Evolutionary conservation across 2,888 invertebrate genomes (phyloP).

Genomic region (Resseliella maxima): DNA sequence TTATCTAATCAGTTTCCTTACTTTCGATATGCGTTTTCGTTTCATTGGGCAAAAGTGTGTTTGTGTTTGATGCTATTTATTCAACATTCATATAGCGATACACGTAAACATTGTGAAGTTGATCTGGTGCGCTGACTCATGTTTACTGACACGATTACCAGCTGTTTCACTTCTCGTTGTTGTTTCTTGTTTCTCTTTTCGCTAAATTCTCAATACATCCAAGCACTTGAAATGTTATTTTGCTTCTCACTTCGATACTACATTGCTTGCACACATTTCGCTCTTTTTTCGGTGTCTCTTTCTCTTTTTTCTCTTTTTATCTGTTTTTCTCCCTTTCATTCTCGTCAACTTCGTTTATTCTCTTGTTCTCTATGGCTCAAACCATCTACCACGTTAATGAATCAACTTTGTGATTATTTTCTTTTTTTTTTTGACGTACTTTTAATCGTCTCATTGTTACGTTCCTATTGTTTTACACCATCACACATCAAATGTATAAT

Average conservation of each 20-base stretch:
- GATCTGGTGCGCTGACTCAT: neutral
- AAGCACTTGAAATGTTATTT: neutral
- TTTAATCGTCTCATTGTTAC: no score
- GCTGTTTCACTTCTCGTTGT: slow-evolving; percentile 35
- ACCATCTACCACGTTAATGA: no score
- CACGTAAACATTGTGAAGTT: neutral
- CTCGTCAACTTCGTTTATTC: no score
- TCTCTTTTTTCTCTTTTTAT: no score
- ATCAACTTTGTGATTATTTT: no score
- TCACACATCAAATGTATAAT: no score
- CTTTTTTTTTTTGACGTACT: no score
- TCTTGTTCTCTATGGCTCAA: no score
- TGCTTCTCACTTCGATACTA: neutral
- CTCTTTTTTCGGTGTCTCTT: no score
- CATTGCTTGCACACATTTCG: no score
- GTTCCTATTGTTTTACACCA: no score
- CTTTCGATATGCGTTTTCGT: slow-evolving; percentile 13
- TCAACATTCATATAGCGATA: neutral
- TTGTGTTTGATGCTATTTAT: neutral
- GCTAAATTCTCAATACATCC: neutral
- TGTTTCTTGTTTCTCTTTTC: neutral
- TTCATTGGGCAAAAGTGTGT: neutral
- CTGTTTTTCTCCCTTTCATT: no score
- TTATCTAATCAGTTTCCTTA: neutral
- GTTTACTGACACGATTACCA: slow-evolving; percentile 53